phyloP scores from a whole-genome alignment of 2,113 vertebrate genomes.

The Mohoua ochrocephala region DNA sequence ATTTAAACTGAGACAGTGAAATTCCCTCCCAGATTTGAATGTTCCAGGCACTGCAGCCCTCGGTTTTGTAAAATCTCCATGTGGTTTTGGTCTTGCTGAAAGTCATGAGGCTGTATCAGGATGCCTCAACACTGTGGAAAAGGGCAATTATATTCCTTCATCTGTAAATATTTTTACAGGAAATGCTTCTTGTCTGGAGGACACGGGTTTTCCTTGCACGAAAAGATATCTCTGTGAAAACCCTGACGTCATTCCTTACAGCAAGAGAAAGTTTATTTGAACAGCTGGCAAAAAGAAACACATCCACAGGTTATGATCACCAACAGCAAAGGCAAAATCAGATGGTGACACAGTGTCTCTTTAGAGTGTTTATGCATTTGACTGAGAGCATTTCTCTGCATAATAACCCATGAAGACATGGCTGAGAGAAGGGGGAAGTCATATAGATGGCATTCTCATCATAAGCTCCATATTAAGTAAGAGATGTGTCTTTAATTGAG shows the following conservation, averaged over 20 bases:
- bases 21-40: neutral
- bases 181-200: neutral
- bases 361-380: neutral
- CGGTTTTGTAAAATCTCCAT: fast-evolving
- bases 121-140: neutral
- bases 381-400: neutral
- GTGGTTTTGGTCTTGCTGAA: neutral
- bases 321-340: neutral
- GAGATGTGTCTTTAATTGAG: neutral
- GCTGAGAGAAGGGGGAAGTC: neutral
- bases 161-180: neutral
- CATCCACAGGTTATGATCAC: neutral
- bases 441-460: fast-evolving
- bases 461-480: neutral
- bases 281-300: neutral
- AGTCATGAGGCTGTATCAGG: neutral
- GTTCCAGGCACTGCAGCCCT: neutral
- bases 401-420: neutral
- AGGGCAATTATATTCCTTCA: neutral
- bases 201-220: neutral
- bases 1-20: neutral
- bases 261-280: neutral
- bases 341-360: neutral
- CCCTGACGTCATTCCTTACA: neutral
- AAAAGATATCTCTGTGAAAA: neutral